A percentile compares a stretch with the other conserved stretches of the same genome.
Conservation (phyloP, 2,888 invertebrate genomes). For the Nemurella pictetii region DNA sequence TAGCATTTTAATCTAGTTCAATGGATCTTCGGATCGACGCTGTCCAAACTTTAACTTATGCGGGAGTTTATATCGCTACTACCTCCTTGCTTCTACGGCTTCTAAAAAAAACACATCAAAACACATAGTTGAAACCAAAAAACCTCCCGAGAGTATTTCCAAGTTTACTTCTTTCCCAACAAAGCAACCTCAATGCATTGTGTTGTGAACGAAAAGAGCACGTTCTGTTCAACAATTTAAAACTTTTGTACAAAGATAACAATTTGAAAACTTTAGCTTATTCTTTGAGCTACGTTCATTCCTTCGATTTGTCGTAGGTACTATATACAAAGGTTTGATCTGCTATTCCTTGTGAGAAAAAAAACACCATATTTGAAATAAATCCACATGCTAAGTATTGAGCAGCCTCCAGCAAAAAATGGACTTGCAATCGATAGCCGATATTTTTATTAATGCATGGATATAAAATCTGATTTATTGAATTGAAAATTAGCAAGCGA, state of each 20-base stretch:
- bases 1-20: background rate
- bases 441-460: background rate
- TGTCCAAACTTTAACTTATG: conserved; percentile 7
- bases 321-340: conserved; percentile 13
- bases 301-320: background rate
- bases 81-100: background rate
- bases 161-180: conserved; percentile 26
- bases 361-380: background rate
- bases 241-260: conserved; percentile 29
- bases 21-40: background rate
- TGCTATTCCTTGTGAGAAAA: conserved; percentile 1
- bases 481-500: conserved; percentile 9
- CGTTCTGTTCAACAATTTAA: conserved; percentile 28
- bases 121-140: conserved; percentile 25
- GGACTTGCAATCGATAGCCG: background rate
- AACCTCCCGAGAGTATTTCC: conserved; percentile 25
- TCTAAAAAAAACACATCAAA: conserved; percentile 13
- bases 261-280: conserved; percentile 29
- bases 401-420: background rate
- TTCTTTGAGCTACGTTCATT: conserved; percentile 19
- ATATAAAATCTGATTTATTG: conserved; percentile 4
- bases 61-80: background rate
- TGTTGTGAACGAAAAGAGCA: conserved; percentile 18
- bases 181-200: conserved; percentile 30
- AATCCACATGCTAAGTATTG: background rate